Evolutionary conservation across 2,113 vertebrate species (phyloP).

Genomic region (Phycodurus eques): DNA sequence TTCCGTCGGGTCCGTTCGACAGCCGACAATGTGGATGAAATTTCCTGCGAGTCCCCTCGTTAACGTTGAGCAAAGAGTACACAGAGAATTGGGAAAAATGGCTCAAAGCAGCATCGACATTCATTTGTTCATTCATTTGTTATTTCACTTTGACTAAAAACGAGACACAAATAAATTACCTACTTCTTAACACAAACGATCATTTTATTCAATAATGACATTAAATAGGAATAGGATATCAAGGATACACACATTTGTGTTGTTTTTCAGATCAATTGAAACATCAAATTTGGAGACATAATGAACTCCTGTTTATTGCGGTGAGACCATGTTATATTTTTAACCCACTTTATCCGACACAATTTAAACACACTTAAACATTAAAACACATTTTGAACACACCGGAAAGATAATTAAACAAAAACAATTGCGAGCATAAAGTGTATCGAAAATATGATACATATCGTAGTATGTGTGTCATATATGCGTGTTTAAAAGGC

Average conservation of each 20-base stretch:
- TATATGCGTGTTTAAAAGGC: too few species aligned
- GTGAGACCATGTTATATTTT: too few species aligned
- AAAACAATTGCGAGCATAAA: too few species aligned
- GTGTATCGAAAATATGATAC: too few species aligned
- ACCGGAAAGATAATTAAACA: too few species aligned
- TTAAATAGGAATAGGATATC: not conserved
- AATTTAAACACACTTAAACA: too few species aligned
- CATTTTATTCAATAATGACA: not conserved
- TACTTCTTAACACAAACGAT: too few species aligned
- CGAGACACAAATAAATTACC: too few species aligned
- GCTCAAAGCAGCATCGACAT: too few species aligned
- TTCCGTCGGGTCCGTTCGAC: conserved; percentile 39
- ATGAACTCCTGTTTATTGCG: not conserved
- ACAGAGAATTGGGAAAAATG: not conserved
- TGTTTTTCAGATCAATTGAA: not conserved
- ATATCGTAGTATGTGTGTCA: too few species aligned
- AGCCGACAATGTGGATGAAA: not conserved
- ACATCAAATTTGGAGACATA: not conserved
- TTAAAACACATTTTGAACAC: too few species aligned
- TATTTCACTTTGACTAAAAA: not conserved
- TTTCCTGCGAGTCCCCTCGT: conserved; percentile 4
- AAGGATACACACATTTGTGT: not conserved
- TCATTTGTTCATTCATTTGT: not conserved
- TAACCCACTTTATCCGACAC: too few species aligned
- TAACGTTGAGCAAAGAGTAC: not conserved